Percentiles rank a stretch among this genome's conserved stretches.
Conservation (phyloP, 2,797 vertebrate species). For the Meriones psammophilus region DNA sequence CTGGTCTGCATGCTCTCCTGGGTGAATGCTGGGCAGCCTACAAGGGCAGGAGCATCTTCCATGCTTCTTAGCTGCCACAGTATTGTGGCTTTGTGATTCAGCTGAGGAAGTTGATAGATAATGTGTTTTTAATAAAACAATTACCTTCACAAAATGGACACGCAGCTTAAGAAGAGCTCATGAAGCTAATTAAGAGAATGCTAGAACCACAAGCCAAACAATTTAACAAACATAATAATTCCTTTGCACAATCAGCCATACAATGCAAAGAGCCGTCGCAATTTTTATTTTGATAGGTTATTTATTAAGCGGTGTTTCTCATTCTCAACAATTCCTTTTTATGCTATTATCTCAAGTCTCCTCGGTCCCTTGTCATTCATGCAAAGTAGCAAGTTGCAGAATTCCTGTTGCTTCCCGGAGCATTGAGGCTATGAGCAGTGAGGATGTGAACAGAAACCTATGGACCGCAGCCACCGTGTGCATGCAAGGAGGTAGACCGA, state of each 20-base stretch:
- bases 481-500: background rate
- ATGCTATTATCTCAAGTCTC: background rate
- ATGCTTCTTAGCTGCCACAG: background rate
- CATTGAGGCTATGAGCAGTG: background rate
- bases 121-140: conserved; percentile 32
- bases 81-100: background rate
- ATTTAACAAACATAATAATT: background rate
- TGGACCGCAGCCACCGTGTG: background rate
- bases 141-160: background rate
- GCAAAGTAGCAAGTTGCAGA: background rate
- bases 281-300: background rate
- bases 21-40: background rate
- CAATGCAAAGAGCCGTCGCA: background rate
- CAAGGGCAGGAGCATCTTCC: background rate
- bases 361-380: background rate
- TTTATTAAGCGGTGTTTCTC: background rate
- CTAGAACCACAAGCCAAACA: background rate
- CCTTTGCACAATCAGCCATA: background rate
- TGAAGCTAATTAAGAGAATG: conserved; percentile 12
- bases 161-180: background rate
- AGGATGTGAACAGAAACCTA: background rate
- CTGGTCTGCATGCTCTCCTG: background rate
- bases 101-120: conserved; percentile 12
- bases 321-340: background rate
- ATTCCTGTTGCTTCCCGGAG: background rate